These are phyloP conservation scores for Lissocephala sabroskyi DNA, from an alignment of 2,888 invertebrate genomes.

Conservation along the genomic window DNA sequence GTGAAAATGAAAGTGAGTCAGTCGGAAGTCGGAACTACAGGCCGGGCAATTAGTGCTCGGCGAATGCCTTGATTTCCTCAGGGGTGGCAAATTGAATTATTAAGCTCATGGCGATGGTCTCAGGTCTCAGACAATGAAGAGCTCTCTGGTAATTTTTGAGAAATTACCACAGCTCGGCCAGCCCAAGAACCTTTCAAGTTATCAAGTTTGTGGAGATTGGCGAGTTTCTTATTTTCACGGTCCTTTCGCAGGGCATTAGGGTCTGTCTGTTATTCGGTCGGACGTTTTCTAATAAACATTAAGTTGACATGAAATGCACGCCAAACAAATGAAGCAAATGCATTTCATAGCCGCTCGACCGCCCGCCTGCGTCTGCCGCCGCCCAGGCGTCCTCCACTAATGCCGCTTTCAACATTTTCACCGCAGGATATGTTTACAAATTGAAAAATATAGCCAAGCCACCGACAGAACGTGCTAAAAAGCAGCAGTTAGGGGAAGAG, in stretches of 20 bases:
- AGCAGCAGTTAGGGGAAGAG: conserved; percentile 24
- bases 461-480: conserved; percentile 45
- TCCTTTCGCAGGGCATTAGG: conserved; percentile 4
- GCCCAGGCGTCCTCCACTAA: conserved; percentile 33
- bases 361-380: no score
- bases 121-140: no score
- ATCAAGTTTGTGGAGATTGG: no score
- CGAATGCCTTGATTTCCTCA: conserved; percentile 8
- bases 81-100: conserved; percentile 6
- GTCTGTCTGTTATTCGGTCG: conserved; percentile 31
- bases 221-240: no score
- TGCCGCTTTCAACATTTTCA: conserved; percentile 44
- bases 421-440: conserved; percentile 63
- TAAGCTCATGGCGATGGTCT: not conserved
- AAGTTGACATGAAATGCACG: conserved; percentile 60
- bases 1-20: not conserved
- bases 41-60: conserved; percentile 6
- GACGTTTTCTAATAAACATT: conserved; percentile 60
- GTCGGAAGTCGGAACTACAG: not conserved
- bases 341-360: conserved; percentile 38
- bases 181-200: no score
- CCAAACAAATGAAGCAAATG: conserved; percentile 61
- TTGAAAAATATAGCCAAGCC: conserved; percentile 61
- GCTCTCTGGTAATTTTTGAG: no score
- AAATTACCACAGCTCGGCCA: no score